Base-by-base conservation (phyloP, 1,140 invertebrate species). In the Sarcophaga peregrina region DNA sequence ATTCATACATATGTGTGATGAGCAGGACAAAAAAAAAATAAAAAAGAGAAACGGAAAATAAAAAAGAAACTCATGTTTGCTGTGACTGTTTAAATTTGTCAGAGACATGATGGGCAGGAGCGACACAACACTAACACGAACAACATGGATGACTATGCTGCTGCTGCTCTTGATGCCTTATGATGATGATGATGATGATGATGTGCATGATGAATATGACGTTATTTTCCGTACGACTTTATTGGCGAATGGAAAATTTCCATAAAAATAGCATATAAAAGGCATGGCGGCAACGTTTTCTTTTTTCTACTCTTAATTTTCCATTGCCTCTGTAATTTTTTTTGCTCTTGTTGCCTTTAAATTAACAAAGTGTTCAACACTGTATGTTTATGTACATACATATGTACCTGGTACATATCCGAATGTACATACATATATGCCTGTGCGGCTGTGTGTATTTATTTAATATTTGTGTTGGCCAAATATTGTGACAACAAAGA, bases 301-400 rank as follows among this genome's bases (percentile, higher is more conserved):
- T 8, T 6, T 17, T 8, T 68, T n/a, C n/a, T n/a, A n/a, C n/a
- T n/a, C n/a, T 62, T 62, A 5, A 5, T 62, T 62, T 62, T 20
- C 13, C 13, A 13, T 37, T 37, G 25, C 20, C 20, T 68, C 62
- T 20, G n/a, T 7, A 4, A 17, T 6, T 17, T 20, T 68, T 68
- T 68, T 20, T 5, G 20, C 20, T 68, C 15, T 5, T 52, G 50
- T 37, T 37, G 25, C 25, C 25, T 68, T 68, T 68, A 68, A 68
- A 68, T 68, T 68, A 68, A 68, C 62, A 68, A 68, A 68, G n/a
- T 68, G 62, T 68, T 8, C 62, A 68, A 68, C 62, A 68, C 62
- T n/a, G 62, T 68, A 13, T 11, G 54, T 68, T 20, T 68, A n/a
- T 68, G 4, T 62, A 17, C n/a, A n/a, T n/a, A n/a, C n/a, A 37